Evolutionary conservation across 1,140 invertebrate species (phyloP), one percentile per base, ranked within the genome.

Genomic region (Chelonus insularis): DNA sequence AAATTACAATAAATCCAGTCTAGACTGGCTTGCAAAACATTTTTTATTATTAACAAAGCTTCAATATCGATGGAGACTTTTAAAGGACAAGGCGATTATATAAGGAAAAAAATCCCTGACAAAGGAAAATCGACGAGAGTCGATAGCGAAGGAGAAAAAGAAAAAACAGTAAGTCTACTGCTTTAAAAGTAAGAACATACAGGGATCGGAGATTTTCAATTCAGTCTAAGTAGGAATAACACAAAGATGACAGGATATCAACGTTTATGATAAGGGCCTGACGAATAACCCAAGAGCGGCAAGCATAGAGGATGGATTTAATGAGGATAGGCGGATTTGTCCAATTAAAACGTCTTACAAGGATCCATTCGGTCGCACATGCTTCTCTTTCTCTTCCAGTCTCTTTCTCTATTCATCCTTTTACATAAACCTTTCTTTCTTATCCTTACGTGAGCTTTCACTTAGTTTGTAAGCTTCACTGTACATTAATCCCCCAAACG

Each of bases 261-360:
- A 63, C 60, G 57, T 68, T 63, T 65, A 61, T 67, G 60, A 62
- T 65, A 60, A 65, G 60, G 60, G 60, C 45, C 20, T 45, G 64
- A 64, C 64, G 60, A 62, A 68, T 57, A 59, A 32, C 60, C 45
- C 21, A 54, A 62, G 60, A 56, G 51, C 47, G 18, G 7, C 12
- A 8, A 65, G 64, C 66, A 67, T 66, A 68, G 68, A 71, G 32
- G 68, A 69, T 75, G 75, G 79, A 79, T 80, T 82, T 82, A 82
- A 82, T 81, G 80, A 81, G 78, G 79, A 80, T 82, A 82, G 80
- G 80, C 76, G 80, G 80, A 82, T 82, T 82, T 82, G 80, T 82
- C 80, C 80, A 82, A 82, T 82, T 82, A 82, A 81, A 82, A 81
- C 78, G 79, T 80, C 79, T 81, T 80, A 80, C 77, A 80, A 79